phyloP scores from a whole-genome alignment of 2,113 vertebrate genomes.

The Pachypanchax playfairii region DNA sequence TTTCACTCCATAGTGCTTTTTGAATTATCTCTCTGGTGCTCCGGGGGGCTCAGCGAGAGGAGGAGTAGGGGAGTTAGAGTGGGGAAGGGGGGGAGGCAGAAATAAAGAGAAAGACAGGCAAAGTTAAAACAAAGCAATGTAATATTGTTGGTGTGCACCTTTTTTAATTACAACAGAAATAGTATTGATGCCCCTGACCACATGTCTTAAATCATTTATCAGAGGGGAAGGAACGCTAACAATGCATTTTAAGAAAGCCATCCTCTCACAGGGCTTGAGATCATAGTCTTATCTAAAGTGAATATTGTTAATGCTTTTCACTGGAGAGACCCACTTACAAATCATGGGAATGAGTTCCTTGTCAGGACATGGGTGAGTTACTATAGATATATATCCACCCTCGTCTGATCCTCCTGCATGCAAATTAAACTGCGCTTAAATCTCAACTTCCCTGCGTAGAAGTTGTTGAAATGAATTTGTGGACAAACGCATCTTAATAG shows the following conservation, averaged over 20 bases:
- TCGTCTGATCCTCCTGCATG: constrained; percentile 39
- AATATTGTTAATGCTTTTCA: constrained; percentile 73
- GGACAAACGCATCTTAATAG: constrained; percentile 20
- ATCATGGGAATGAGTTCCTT: constrained; percentile 72
- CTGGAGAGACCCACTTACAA: constrained; percentile 70
- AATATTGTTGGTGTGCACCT: constrained; percentile 78
- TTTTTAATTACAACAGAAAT: constrained; percentile 83
- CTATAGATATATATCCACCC: constrained; percentile 59
- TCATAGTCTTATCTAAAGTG: constrained; percentile 78
- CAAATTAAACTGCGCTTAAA: constrained; percentile 46
- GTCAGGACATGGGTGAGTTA: constrained; percentile 51
- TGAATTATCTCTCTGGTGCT: constrained; percentile 79
- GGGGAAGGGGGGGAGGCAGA: not conserved
- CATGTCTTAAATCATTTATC: constrained; percentile 81
- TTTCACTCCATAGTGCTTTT: constrained; percentile 74
- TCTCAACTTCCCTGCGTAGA: constrained; percentile 19
- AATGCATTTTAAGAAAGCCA: constrained; percentile 75
- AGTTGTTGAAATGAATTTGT: constrained; percentile 30
- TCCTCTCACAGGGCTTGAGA: constrained; percentile 56
- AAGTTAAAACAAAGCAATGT: constrained; percentile 62
- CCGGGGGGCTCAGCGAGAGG: constrained; percentile 61
- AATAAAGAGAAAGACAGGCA: constrained; percentile 37
- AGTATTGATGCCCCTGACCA: constrained; percentile 80
- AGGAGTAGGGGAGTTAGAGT: constrained; percentile 49
- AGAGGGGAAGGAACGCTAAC: constrained; percentile 72